Conservation (phyloP, 2,113 vertebrate genomes). For the Festucalex cinctus region DNA sequence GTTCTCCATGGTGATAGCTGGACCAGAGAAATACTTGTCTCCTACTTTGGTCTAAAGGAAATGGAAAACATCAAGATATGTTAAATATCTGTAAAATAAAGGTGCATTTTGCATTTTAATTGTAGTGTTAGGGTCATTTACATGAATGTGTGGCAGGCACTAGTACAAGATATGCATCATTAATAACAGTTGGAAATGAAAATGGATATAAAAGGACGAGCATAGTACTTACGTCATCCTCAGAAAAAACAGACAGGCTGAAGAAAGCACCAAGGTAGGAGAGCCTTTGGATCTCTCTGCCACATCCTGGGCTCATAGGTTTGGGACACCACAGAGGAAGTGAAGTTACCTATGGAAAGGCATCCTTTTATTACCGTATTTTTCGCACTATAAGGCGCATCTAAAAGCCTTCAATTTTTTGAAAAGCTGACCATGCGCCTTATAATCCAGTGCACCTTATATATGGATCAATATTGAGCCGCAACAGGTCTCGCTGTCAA, state of each 20-base stretch:
- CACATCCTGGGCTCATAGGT: constrained; percentile 86
- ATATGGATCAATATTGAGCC: too few species aligned
- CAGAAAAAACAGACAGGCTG: constrained; percentile 94
- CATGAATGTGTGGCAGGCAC: background rate
- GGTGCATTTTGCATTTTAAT: background rate
- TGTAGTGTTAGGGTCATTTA: background rate
- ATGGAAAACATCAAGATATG: background rate
- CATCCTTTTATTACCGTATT: background rate
- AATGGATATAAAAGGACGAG: constrained; percentile 24
- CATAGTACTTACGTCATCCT: constrained; percentile 87
- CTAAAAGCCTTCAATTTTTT: too few species aligned
- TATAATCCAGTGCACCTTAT: too few species aligned
- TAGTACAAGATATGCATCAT: background rate
- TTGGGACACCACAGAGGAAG: constrained; percentile 92
- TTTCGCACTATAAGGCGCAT: too few species aligned
- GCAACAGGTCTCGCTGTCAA: too few species aligned
- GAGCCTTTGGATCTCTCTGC: constrained; percentile 92
- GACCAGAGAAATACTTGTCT: constrained; percentile 98
- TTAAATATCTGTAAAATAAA: background rate
- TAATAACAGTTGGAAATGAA: background rate
- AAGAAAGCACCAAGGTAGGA: constrained; percentile 93
- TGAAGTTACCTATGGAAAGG: constrained; percentile 76
- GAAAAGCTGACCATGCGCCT: too few species aligned
- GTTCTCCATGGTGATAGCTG: constrained; percentile 96
- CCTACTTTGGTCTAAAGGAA: constrained; percentile 85